Evolutionary conservation across 2,113 vertebrate genomes (phyloP), one percentile per base, ranked within the genome.

Genomic region (Psittacara wagleri): DNA sequence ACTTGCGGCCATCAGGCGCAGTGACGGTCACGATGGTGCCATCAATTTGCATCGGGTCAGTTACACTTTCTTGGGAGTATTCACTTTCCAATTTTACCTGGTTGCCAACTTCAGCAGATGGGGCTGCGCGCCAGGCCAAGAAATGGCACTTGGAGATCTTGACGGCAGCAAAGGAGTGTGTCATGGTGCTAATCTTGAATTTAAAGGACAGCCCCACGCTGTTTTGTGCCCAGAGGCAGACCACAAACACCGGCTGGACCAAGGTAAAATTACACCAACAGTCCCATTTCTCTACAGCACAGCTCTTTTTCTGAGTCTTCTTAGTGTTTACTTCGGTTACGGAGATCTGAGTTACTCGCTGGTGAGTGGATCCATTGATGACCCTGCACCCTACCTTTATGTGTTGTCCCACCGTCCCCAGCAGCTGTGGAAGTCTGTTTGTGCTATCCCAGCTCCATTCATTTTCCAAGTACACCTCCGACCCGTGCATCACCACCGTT

Each of bases 211-310:
- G 52, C 19, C 96, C 96, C 84, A 95, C 2, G 0, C 18, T 97
- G 63, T 87, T 84, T 0, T 79, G 66, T 28, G 91, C 94, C 96
- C 96, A 97, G 31, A 97, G 95, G 43, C 96, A 97, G 68, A 97
- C 94, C 57, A 97, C 96, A 61, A 96, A 79, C 4, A 96, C 96
- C 52, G 96, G 96, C 19, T 97, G 96, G 31, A 64, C 84, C 78
- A 97, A 87, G 39, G 96, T 97, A 48, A 97, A 97, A 84, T 97
- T 97, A 84, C 16, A 87, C 96, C 96, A 97, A 43, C 96, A 97
- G 37, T 97, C 96, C 28, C 72, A 8, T 57, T 91, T 85, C 68
- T 96, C 95, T 23, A 79, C 5, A 13, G 77, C 91, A 66, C 96
- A 97, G 52, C 1, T 79, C 79, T 94, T 95, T 92, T 95, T 95